Conservation (phyloP, 2,888 invertebrate genomes). For the Diaphora mendica region DNA sequence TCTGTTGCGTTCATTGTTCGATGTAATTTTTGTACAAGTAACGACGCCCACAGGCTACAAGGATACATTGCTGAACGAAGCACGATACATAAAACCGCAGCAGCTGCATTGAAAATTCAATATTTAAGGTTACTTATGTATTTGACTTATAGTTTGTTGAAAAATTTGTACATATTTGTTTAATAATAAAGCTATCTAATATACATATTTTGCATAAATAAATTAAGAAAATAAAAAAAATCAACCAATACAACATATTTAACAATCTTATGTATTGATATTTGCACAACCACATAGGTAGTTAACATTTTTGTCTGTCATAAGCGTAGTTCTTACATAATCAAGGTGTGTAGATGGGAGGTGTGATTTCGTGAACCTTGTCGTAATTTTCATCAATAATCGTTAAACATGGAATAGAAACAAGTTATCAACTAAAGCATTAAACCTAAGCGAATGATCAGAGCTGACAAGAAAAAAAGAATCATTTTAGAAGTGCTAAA, state of each 20-base stretch:
- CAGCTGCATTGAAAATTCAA: constrained; percentile 9
- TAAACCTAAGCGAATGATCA: no score
- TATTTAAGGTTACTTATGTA: not conserved
- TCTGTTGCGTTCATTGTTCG: constrained; percentile 2
- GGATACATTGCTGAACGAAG: not conserved
- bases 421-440: not conserved
- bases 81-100: constrained; percentile 1
- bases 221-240: no score
- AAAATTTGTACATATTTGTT: not conserved
- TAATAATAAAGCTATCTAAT: not conserved
- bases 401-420: not conserved
- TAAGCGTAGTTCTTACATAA: no score
- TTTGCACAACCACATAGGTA: no score
- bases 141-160: not conserved
- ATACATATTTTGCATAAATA: not conserved
- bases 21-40: constrained; percentile 6
- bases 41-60: not conserved
- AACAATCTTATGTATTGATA: no score
- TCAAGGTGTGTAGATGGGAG: no score
- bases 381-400: not conserved
- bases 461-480: no score
- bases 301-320: no score
- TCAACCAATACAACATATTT: no score
- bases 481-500: not conserved
- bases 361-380: not conserved